Percentiles rank a stretch among this genome's conserved stretches.
Evolutionary conservation across 2,797 vertebrate genomes (phyloP).

Genomic region (Carapus acus): DNA sequence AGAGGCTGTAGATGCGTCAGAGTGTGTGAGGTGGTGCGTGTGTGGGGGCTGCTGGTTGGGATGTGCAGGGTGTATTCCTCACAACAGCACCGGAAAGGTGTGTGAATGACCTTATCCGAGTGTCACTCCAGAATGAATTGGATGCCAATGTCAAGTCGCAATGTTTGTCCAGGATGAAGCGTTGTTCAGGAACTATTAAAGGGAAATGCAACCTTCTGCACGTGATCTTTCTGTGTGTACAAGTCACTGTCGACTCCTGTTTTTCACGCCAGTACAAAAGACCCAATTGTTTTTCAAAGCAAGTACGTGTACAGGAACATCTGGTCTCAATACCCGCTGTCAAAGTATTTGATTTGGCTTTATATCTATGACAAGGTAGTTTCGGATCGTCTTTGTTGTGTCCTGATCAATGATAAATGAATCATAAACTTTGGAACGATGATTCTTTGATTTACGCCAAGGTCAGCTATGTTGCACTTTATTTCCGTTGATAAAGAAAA

Average conservation of each 20-base stretch:
- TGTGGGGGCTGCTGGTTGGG: not conserved
- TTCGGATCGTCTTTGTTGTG: constrained; percentile 16
- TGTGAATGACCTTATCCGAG: constrained; percentile 40
- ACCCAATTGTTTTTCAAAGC: not conserved
- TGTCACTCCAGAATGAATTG: constrained; percentile 37
- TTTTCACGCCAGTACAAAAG: no score
- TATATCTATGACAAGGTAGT: not conserved
- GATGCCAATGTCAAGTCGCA: constrained; percentile 1
- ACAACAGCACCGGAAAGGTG: constrained; percentile 25
- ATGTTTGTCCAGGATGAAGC: constrained; percentile 26
- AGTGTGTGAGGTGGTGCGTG: not conserved
- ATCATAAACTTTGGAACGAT: constrained; percentile 24
- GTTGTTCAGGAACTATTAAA: no score
- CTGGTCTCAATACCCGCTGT: no score
- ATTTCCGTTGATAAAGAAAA: constrained; percentile 16
- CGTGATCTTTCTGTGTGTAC: no score
- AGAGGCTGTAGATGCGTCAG: constrained; percentile 5
- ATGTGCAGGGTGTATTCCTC: not conserved
- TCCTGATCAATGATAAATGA: constrained; percentile 3
- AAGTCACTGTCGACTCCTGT: no score
- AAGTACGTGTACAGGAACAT: not conserved
- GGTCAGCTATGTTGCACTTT: constrained; percentile 20
- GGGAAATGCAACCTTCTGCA: no score
- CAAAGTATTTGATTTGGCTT: not conserved
- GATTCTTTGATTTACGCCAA: constrained; percentile 13